Evolutionary conservation across 37 sponge, comb jelly and placozoan genomes (phyloP), one percentile per base, ranked within the genome.

Genomic region (Corticium candelabrum): DNA sequence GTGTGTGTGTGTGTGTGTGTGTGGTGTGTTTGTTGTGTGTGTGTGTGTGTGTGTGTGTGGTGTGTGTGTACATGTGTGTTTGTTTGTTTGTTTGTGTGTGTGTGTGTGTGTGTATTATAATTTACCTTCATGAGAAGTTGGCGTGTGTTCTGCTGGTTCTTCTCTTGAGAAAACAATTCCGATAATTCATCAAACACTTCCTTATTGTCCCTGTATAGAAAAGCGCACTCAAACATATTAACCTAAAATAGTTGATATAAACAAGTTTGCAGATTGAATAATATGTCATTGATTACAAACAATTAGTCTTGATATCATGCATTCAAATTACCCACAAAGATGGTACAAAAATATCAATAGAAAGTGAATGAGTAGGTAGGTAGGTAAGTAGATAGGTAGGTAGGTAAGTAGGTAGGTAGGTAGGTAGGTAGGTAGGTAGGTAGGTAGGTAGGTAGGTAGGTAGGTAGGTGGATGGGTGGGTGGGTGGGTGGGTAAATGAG

Each of bases 131-230:
- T 34, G 37, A 93, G 81, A 30, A 93, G 50, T 41, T 81, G 87
- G 34, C 94, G 71, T 39, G 84, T 90, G 33, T 37, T 79, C 74
- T 90, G 74, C 40, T 80, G 70, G 74, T 93, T 93, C 41, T 77
- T 77, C 37, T 86, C 88, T 0, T 57, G 39, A 21, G 90, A 68
- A 3, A 90, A 37, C n/a, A 93, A 67, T 1, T 77, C 75, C 29
- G 77, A 37, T 68, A 93, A 69, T 67, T 93, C 94, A 2, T 90
- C 75, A 69, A 89, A 93, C 33, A 81, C 39, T 27, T 39, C 37
- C 69, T 78, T 21, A 57, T 84, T 77, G 1, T 86, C 87, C 15
- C 94, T 93, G 80, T 35, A 27, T 35, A 50, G 21, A 50, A 50
- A 50, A 50, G n/a, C n/a, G n/a, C n/a, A n/a, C n/a, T n/a, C n/a